These are phyloP conservation scores for Bruchidius siliquastri DNA, from an alignment of 2,888 invertebrate genomes.

Conservation along the genomic window DNA sequence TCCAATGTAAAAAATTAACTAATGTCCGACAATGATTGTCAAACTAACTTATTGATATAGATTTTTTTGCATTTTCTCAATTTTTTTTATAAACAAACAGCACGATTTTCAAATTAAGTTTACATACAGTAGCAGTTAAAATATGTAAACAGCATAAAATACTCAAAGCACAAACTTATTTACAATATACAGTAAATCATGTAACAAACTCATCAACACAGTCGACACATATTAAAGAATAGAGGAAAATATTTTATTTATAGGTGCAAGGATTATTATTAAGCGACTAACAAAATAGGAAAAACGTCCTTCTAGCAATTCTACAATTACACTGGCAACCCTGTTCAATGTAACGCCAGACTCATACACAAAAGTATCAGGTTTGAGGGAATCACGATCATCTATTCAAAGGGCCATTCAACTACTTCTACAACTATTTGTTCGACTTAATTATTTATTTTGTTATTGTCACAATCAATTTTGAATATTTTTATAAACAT, in stretches of 20 bases:
- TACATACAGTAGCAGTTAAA: neutral
- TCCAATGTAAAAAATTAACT: neutral
- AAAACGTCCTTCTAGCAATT: neutral
- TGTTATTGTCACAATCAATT: no score
- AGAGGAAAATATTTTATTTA: neutral
- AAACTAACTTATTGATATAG: neutral
- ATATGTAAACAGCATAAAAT: neutral
- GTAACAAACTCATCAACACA: neutral
- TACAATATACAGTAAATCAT: neutral
- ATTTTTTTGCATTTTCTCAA: neutral
- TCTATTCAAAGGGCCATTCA: no score
- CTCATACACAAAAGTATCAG: no score
- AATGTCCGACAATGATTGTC: neutral
- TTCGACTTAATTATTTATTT: no score
- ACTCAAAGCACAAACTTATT: neutral
- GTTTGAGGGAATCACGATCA: no score
- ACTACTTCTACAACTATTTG: no score
- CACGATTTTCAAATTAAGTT: neutral
- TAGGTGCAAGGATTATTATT: neutral
- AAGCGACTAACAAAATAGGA: neutral
- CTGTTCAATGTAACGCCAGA: neutral
- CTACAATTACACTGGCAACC: neutral
- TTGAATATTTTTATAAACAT: no score
- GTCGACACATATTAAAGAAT: neutral
- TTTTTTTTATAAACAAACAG: neutral